Percentiles rank a stretch among this genome's conserved stretches.
Conservation (phyloP, 2,888 invertebrate genomes). For the Callimorpha dominula region DNA sequence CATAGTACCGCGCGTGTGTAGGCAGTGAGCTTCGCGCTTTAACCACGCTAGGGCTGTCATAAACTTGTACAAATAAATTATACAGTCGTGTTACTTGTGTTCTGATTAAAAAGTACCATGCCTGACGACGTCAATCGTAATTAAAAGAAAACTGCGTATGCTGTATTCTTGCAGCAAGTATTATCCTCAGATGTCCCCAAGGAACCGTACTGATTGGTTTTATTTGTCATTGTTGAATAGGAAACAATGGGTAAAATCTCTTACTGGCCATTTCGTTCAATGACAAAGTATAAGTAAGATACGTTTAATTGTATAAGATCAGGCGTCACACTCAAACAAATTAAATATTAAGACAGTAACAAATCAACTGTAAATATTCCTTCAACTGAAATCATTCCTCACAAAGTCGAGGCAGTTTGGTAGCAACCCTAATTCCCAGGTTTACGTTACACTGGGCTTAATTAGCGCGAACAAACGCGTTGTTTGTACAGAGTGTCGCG, state of each 20-base stretch:
- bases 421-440: slow-evolving; percentile 46
- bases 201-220: too few species aligned
- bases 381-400: not conserved
- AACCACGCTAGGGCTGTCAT: slow-evolving; percentile 33
- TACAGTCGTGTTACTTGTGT: not conserved
- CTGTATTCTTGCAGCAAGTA: too few species aligned
- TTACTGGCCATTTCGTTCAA: not conserved
- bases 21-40: slow-evolving; percentile 36
- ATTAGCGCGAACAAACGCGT: slow-evolving; percentile 72
- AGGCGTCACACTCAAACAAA: not conserved
- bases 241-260: too few species aligned
- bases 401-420: slow-evolving; percentile 18
- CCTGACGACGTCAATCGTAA: too few species aligned
- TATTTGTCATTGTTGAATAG: too few species aligned
- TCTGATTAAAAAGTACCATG: too few species aligned
- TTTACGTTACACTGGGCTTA: slow-evolving; percentile 60
- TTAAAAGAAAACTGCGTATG: too few species aligned
- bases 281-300: not conserved
- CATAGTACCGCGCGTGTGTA: slow-evolving; percentile 33
- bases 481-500: slow-evolving; percentile 59
- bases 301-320: not conserved
- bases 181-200: too few species aligned
- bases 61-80: slow-evolving; percentile 2
- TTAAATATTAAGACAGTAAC: not conserved
- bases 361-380: not conserved